A percentile compares a stretch with the other conserved stretches of the same genome.
Conservation (phyloP, 2,113 vertebrate species). For the Vicugna pacos region DNA sequence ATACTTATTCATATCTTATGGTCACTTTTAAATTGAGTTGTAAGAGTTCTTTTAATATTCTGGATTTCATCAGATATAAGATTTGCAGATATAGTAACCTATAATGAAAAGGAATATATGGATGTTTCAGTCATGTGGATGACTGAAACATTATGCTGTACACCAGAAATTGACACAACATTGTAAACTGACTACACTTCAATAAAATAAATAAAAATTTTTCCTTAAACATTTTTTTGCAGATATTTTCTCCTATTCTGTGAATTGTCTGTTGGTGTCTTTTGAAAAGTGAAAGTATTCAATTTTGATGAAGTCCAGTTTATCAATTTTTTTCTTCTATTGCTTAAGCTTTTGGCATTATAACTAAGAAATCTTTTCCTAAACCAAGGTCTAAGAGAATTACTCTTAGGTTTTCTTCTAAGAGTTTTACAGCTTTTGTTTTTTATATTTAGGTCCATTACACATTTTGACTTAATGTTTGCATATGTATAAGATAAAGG, state of each 20-base stretch:
- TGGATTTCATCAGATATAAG: neutral
- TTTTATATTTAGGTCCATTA: neutral
- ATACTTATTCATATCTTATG: neutral
- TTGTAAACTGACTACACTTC: too few relatives aligned
- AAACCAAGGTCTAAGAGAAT: neutral
- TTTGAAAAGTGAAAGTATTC: slow-evolving; percentile 30
- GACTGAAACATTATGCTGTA: too few relatives aligned
- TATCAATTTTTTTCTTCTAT: slow-evolving; percentile 1
- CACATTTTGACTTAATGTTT: slow-evolving; percentile 2
- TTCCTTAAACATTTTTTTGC: neutral
- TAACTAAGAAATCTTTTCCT: slow-evolving; percentile 19
- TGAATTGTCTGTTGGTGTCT: neutral
- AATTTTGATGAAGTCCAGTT: neutral
- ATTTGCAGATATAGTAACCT: neutral
- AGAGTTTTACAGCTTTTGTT: neutral
- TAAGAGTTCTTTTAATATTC: neutral
- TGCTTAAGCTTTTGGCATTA: neutral
- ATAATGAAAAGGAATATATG: too few relatives aligned
- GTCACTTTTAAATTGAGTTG: neutral
- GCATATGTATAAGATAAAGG: neutral
- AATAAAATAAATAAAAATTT: too few relatives aligned
- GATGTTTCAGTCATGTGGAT: too few relatives aligned
- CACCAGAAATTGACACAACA: too few relatives aligned
- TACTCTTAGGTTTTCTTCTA: neutral
- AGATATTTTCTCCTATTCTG: neutral